Conservation (phyloP, 2,888 invertebrate species). For the Leistus spinibarbis region DNA sequence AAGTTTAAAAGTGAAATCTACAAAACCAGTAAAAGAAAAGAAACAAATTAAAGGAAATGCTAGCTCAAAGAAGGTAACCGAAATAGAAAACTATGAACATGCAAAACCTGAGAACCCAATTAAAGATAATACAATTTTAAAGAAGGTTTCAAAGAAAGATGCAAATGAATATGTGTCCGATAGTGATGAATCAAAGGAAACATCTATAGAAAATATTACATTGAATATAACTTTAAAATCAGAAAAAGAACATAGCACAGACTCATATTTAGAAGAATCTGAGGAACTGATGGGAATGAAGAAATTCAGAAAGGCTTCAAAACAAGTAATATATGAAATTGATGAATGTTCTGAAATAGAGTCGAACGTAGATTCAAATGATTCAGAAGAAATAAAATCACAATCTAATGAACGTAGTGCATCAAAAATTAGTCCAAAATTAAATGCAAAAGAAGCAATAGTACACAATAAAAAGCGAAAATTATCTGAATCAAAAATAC, state of each 20-base stretch:
- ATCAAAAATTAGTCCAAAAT: not conserved
- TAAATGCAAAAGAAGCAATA: slow-evolving; percentile 37
- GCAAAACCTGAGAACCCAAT: not conserved
- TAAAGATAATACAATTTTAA: not conserved
- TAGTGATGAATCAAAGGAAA: too few species aligned
- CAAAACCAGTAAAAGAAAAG: slow-evolving; percentile 4
- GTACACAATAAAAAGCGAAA: slow-evolving; percentile 35
- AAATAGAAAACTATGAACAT: not conserved
- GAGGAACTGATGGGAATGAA: not conserved
- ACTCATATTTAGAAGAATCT: slow-evolving; percentile 25
- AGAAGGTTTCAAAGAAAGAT: too few species aligned
- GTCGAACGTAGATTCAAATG: slow-evolving; percentile 24
- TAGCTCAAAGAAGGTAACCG: slow-evolving; percentile 34
- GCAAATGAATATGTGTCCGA: too few species aligned
- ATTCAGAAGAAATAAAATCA: slow-evolving; percentile 25
- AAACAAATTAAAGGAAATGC: slow-evolving; percentile 44
- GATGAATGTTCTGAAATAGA: not conserved
- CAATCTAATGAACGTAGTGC: not conserved
- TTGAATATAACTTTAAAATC: not conserved
- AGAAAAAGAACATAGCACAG: not conserved
- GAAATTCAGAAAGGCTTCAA: not conserved
- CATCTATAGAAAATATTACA: not conserved
- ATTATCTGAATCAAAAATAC: slow-evolving; percentile 35
- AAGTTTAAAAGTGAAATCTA: too few species aligned
- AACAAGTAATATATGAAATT: slow-evolving; percentile 18